A percentile compares a stretch with the other conserved stretches of the same genome.
Conservation (phyloP, 1,140 invertebrate genomes). For the Heliconius himera region DNA sequence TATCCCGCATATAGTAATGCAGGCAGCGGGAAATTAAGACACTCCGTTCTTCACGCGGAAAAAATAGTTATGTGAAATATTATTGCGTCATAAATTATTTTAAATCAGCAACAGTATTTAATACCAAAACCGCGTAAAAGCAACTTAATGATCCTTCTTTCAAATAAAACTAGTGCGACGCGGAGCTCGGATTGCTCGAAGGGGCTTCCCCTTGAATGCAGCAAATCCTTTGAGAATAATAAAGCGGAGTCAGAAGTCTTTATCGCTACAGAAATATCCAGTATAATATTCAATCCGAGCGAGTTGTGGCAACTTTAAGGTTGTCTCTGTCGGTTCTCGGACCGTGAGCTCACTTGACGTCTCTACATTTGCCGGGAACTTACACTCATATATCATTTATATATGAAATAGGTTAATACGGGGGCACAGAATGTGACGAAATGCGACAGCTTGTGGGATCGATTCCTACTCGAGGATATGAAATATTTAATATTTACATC, state of each 20-base stretch:
- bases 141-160: background rate
- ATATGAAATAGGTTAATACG: background rate
- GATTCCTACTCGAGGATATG: no score
- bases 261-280: background rate
- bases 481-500: no score
- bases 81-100: no score
- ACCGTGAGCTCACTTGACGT: background rate
- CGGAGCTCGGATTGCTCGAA: background rate
- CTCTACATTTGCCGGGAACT: background rate
- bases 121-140: background rate
- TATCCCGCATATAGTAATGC: no score
- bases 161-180: background rate
- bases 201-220: background rate
- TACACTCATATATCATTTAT: background rate
- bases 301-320: background rate
- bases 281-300: background rate
- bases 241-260: background rate
- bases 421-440: no score
- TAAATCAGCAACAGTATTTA: background rate
- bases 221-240: background rate
- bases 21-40: no score
- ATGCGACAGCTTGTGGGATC: no score
- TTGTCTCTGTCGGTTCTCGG: background rate
- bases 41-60: no score
- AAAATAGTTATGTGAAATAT: no score